Evolutionary conservation across 2,113 vertebrate genomes (phyloP), one percentile per base, ranked within the genome.

Genomic region (Ophthalmolycus amberensis): DNA sequence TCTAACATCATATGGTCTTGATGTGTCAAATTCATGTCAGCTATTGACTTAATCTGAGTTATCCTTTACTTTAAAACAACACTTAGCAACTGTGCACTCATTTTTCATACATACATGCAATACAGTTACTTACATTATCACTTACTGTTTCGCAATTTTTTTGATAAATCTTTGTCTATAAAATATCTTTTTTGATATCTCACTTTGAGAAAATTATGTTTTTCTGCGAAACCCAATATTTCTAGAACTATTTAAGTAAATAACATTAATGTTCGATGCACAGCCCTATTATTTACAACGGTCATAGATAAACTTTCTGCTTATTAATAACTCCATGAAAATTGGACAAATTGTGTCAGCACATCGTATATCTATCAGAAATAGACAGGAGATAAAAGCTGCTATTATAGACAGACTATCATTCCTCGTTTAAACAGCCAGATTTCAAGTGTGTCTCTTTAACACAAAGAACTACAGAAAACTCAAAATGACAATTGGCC

Each of bases 401-500:
- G 56, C 32, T 27, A 6, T 44, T n/a, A 64, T 3, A 25, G 10
- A 62, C 40, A 74, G 4, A 59, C 8, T 10, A 8, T 22, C 29
- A 48, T 29, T 4, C n/a, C 20, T 15, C 10, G n/a, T 75, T 44
- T 27, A 64, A 44, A 76, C 11, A 27, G 14, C 20, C 37, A 56
- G 15, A 75, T 74, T 74, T 70, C 6, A 54, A 68, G 46, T 32
- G 27, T 54, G 32, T 59, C 9, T 48, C 56, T 62, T 38, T 22
- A 62, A n/a, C 27, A 52, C 9, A 46, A 27, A 40, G 20, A 34
- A 34, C 34, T 34, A 34, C 34, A 34, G 34, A 34, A 37, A 34
- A 46, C 6, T 34, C 6, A 50, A 34, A 68, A 59, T 34, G 29
- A 75, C 88, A 80, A 75, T 34, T 32, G 22, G 12, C 54, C 52